Conservation (phyloP, 2,113 vertebrate genomes). For the Mormoops blainvillei region DNA sequence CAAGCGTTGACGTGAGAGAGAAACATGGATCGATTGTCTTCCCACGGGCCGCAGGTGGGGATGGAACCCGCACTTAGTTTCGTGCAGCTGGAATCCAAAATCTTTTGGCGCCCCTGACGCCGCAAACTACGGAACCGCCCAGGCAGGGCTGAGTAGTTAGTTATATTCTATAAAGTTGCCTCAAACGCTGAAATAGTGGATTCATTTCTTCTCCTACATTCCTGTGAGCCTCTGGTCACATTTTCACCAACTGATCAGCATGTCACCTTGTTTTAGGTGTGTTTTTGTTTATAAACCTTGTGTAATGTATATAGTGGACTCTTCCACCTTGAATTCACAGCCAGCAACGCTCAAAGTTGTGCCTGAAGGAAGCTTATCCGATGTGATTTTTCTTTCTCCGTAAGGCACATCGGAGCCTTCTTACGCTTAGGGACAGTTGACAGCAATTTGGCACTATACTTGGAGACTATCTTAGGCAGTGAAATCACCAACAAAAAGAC, state of each 20-base stretch:
- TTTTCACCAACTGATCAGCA: not conserved
- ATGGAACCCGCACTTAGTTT: no score
- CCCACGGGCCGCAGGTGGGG: no score
- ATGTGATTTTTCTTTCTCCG: not conserved
- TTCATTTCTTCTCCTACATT: not conserved
- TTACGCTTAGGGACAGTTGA: not conserved
- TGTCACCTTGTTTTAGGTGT: not conserved
- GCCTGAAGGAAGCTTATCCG: not conserved
- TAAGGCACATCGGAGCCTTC: not conserved
- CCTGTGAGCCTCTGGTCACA: fast-evolving
- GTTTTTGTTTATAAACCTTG: not conserved
- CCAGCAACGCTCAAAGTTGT: not conserved
- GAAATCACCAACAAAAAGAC: not conserved
- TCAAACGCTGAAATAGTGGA: no score
- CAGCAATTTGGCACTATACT: no score
- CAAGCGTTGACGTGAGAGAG: no score
- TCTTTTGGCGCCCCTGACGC: no score
- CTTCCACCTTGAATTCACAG: not conserved
- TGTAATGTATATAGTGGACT: not conserved
- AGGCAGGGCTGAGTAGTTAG: no score
- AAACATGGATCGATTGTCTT: no score
- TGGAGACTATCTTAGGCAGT: not conserved
- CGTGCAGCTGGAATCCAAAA: fast-evolving
- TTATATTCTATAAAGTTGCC: no score
- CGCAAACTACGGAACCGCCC: fast-evolving